These are phyloP conservation scores for Gouania willdenowi DNA, from an alignment of 2,797 vertebrate species.

Conservation along the genomic window DNA sequence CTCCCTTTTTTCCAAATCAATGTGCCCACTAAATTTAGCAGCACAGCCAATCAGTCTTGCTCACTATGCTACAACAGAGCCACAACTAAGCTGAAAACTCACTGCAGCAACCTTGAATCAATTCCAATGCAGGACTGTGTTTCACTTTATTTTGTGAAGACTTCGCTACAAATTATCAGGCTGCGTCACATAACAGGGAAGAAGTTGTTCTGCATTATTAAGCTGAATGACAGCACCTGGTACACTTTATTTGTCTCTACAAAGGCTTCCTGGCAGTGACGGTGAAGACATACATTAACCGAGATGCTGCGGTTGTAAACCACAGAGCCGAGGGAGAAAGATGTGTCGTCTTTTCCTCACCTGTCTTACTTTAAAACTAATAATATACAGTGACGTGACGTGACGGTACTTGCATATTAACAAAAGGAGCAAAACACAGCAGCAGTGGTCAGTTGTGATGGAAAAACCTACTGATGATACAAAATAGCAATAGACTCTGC, in stretches of 20 bases:
- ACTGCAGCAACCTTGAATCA: conserved; percentile 28
- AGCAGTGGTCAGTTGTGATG: too few species aligned
- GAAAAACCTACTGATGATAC: too few species aligned
- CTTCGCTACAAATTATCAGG: background rate
- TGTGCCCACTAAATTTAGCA: conserved; percentile 42
- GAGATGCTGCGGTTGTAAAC: conserved; percentile 1
- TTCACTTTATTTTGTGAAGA: conserved; percentile 7
- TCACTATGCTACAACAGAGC: conserved; percentile 28
- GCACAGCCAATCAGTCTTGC: conserved; percentile 36
- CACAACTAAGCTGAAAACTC: conserved; percentile 17
- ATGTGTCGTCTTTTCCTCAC: too few species aligned
- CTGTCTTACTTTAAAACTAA: too few species aligned
- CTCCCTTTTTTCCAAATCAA: conserved; percentile 47
- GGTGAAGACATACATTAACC: background rate
- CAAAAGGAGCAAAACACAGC: too few species aligned
- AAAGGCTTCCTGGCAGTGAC: background rate
- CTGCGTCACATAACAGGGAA: conserved; percentile 8
- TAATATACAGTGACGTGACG: too few species aligned
- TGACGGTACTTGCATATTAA: too few species aligned
- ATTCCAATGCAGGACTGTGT: conserved; percentile 21
- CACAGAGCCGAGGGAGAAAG: background rate
- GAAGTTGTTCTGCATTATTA: background rate
- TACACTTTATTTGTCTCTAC: background rate
- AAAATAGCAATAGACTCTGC: too few species aligned
- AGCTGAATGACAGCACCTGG: background rate